phyloP scores from a whole-genome alignment of 1,140 invertebrate genomes.

The Lucilia sericata region DNA sequence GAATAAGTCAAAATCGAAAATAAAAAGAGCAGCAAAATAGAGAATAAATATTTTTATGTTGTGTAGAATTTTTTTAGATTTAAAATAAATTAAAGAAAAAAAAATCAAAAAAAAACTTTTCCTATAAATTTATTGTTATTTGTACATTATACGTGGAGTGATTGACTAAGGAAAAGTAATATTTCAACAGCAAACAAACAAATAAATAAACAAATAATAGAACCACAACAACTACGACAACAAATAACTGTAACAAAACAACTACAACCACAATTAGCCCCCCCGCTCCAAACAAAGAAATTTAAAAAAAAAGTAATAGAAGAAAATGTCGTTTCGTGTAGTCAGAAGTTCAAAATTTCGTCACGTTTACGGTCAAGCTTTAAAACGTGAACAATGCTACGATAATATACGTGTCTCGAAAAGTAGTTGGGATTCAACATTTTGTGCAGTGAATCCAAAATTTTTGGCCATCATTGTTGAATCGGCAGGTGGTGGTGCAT shows the following conservation, averaged over 20 bases:
- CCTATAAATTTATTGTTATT: conserved; percentile 11
- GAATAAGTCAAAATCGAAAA: background rate
- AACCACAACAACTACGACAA: background rate
- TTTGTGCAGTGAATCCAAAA: conserved; percentile 99
- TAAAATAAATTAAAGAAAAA: background rate
- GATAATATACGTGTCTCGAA: conserved; percentile 99
- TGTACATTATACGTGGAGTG: background rate
- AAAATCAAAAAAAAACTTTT: conserved; percentile 5
- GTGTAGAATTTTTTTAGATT: background rate
- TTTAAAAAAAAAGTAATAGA: conserved; percentile 36
- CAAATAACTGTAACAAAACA: conserved; percentile 38
- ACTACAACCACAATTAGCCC: background rate
- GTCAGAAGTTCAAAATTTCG: conserved; percentile 97
- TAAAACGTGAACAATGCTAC: conserved; percentile 98
- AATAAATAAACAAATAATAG: background rate
- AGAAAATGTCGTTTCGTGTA: conserved; percentile 92
- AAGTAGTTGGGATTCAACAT: conserved; percentile 98
- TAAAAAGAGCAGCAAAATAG: background rate
- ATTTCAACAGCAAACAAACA: background rate
- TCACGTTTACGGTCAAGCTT: conserved; percentile 96
- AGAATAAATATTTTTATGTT: background rate
- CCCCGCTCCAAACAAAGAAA: too few relatives aligned
- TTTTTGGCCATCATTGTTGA: conserved; percentile 99
- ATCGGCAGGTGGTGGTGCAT: conserved; percentile 97
- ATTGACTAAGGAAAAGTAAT: background rate